Percentiles rank a stretch among this genome's conserved stretches.
Conservation (phyloP, 1,140 invertebrate genomes). For the Aricia agestis region DNA sequence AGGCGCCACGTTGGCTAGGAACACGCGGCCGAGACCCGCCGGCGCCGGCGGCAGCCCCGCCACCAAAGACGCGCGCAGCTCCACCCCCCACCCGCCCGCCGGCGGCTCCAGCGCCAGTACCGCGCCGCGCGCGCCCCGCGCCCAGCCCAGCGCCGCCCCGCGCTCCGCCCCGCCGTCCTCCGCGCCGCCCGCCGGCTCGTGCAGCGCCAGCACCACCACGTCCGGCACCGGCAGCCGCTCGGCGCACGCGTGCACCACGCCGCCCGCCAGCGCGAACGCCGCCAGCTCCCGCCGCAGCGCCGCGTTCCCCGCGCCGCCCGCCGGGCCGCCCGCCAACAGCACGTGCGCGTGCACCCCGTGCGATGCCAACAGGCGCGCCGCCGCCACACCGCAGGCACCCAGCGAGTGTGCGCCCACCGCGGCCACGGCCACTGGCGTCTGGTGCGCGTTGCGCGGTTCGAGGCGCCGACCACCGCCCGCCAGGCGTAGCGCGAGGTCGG, state of each 20-base stretch:
- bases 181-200: constrained; percentile 60
- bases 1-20: constrained; percentile 91
- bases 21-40: constrained; percentile 85
- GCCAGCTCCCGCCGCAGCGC: constrained; percentile 30
- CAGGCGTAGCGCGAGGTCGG: constrained; percentile 89
- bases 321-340: constrained; percentile 25
- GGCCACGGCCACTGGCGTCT: constrained; percentile 83
- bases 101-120: constrained; percentile 90
- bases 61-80: constrained; percentile 81
- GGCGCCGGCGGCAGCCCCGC: constrained; percentile 85
- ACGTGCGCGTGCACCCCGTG: constrained; percentile 81
- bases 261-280: constrained; percentile 28
- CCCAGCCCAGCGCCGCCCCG: constrained; percentile 76
- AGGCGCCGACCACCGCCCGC: constrained; percentile 83
- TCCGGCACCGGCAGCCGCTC: constrained; percentile 84
- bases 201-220: constrained; percentile 89
- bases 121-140: constrained; percentile 82
- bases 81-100: constrained; percentile 78
- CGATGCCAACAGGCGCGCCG: constrained; percentile 87
- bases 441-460: constrained; percentile 87
- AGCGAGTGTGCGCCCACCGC: constrained; percentile 74
- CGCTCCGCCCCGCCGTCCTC: constrained; percentile 19
- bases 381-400: constrained; percentile 85
- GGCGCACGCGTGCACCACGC: constrained; percentile 76
- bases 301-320: constrained; percentile 22